Percentiles rank a stretch among this genome's conserved stretches.
Conservation (phyloP, 2,888 invertebrate genomes). For the Hypomecis punctinalis region DNA sequence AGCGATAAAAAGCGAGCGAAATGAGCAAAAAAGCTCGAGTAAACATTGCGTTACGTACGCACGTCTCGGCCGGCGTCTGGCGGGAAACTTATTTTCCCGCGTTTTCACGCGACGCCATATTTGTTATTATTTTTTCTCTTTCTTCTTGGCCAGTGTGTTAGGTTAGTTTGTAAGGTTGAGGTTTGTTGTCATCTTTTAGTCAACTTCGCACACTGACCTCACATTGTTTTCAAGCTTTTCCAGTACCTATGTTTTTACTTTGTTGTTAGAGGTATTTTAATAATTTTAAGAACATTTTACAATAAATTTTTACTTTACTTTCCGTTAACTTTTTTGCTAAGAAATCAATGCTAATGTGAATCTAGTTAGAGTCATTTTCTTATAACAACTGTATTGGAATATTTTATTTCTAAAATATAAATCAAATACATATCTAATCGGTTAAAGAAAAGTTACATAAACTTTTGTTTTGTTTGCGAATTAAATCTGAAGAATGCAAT, state of each 20-base stretch:
- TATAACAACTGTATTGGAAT: constrained; percentile 26
- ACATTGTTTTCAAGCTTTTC: not conserved
- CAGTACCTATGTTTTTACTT: not conserved
- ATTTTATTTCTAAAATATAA: constrained; percentile 2
- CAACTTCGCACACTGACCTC: no score
- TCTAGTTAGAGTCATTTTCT: constrained; percentile 62
- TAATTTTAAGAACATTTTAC: not conserved
- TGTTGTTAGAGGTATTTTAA: not conserved
- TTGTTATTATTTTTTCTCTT: constrained; percentile 47
- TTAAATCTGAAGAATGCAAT: not conserved
- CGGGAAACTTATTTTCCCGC: constrained; percentile 83
- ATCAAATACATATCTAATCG: no score
- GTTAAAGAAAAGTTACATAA: not conserved
- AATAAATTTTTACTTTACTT: not conserved
- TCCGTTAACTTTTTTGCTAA: not conserved
- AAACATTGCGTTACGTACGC: constrained; percentile 78
- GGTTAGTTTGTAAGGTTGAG: constrained; percentile 18
- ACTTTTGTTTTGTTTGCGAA: not conserved
- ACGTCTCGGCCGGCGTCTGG: constrained; percentile 76
- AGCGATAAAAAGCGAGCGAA: constrained; percentile 45
- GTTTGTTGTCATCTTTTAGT: not conserved
- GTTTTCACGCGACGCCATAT: constrained; percentile 70
- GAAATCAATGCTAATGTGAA: constrained; percentile 60
- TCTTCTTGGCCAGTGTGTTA: constrained; percentile 24
- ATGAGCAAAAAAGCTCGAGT: constrained; percentile 60